phyloP scores from a whole-genome alignment of 1,140 invertebrate genomes.

The Drosophila ironensis region DNA sequence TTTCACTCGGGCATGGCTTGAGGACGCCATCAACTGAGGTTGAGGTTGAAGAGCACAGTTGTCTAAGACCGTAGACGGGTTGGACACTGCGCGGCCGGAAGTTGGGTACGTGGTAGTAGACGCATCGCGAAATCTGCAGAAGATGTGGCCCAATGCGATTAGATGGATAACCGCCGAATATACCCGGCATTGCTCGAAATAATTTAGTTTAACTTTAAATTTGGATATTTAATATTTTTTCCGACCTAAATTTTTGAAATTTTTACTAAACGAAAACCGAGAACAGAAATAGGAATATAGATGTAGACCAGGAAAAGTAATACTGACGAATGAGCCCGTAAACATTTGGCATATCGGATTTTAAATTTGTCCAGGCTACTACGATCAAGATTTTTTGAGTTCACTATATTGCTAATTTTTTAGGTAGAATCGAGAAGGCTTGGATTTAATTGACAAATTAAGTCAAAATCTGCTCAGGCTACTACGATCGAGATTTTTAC shows the following conservation, averaged over 20 bases:
- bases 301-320: background rate
- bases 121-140: constrained; percentile 55
- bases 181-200: constrained; percentile 10
- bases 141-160: constrained; percentile 37
- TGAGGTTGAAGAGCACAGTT: constrained; percentile 10
- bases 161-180: background rate
- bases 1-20: background rate
- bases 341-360: too few species aligned
- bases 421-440: too few species aligned
- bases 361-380: constrained; percentile 10
- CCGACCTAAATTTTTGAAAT: background rate
- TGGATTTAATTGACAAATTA: too few species aligned
- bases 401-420: too few species aligned
- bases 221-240: background rate
- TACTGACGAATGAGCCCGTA: background rate
- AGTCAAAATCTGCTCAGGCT: constrained; percentile 8
- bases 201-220: constrained; percentile 4
- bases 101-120: constrained; percentile 49
- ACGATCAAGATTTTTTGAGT: background rate
- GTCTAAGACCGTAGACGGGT: constrained; percentile 2
- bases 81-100: constrained; percentile 27
- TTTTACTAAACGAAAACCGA: too few species aligned
- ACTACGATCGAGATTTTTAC: background rate
- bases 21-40: background rate
- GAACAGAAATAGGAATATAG: background rate